Evolutionary conservation across 1,140 invertebrate species (phyloP).

Genomic region (Meloidogyne floridensis): DNA sequence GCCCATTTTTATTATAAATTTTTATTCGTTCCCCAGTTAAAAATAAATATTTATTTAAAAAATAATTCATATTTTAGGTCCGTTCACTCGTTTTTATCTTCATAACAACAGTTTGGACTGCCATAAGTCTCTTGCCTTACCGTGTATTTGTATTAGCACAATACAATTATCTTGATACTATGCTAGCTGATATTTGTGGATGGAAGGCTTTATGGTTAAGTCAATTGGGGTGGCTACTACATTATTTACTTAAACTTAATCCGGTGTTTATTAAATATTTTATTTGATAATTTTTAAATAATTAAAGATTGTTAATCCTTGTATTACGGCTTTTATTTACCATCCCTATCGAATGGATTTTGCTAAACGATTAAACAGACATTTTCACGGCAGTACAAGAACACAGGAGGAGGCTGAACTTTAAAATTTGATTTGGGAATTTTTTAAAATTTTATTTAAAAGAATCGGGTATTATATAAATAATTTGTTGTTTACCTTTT

Average conservation of each 20-base stretch:
- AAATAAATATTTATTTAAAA: no score
- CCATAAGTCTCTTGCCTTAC: slow-evolving; percentile 22
- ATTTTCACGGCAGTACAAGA: slow-evolving; percentile 15
- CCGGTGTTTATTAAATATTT: slow-evolving; percentile 9
- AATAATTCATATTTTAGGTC: background rate
- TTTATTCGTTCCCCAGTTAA: no score
- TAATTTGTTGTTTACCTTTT: no score
- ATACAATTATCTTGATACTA: slow-evolving; percentile 16
- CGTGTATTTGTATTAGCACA: slow-evolving; percentile 16
- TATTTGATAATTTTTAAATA: background rate
- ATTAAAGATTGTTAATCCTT: slow-evolving; percentile 25
- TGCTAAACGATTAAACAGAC: slow-evolving; percentile 20
- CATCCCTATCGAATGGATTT: slow-evolving; percentile 29
- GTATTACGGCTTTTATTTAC: slow-evolving; percentile 29
- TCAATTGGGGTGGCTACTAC: slow-evolving; percentile 20
- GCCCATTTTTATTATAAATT: no score
- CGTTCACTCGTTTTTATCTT: slow-evolving; percentile 30
- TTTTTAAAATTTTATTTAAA: no score
- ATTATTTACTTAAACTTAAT: slow-evolving; percentile 24
- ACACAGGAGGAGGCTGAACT: slow-evolving; percentile 1
- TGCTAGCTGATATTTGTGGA: slow-evolving; percentile 11
- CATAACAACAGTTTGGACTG: slow-evolving; percentile 30
- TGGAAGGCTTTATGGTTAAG: slow-evolving; percentile 12
- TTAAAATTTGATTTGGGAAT: background rate
- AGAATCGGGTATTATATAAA: no score